Base-by-base conservation (phyloP, 1,140 invertebrate genomes). In the Aphis craccivora region DNA sequence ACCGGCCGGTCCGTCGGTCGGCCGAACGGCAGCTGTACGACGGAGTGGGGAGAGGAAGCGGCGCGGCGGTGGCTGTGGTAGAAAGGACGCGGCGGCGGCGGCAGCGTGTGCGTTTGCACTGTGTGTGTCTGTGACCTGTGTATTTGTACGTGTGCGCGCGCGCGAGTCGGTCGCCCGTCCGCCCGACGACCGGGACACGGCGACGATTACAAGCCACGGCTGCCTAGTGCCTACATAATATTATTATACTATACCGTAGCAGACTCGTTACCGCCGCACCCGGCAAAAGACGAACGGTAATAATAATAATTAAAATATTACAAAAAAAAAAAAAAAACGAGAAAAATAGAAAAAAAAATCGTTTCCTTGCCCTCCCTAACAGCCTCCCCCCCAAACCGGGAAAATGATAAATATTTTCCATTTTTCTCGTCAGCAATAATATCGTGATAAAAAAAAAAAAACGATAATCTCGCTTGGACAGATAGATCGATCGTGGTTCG, bases 1-100 rank as follows among this genome's bases (percentile, higher is more conserved):
- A 92, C 76, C 76, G 76, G 91, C 91, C 91, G 91, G 90, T n/a
- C 90, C 45, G 67, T 35, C 90, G 90, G 43, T 14, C 67, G 90
- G 45, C 60, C 25, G 40, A 22, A 48, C 90, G 53, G 90, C 55
- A n/a, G 40, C 60, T 18, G 60, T 18, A 40, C 25, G 55, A 25
- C 35, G 53, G 55, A 37, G 55, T 22, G 67, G 60, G 35, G 90
- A 84, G 76, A 43, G 76, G 43, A 92, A 92, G 48, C 60, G 90
- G 40, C 91, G 76, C 90, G 67, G 76, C 43, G 90, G 40, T 45
- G 45, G 90, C 90, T 60, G 90, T 8, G 30, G 40, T 81, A 91
- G 90, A 91, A 91, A 91, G 90, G 90, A 91, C 90, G 90, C 76
- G 91, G 91, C 76, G 76, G 89, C 35, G 30, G 22, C 84, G 0